These are phyloP conservation scores for Leptodactylus fuscus DNA, from an alignment of 2,113 vertebrate species.

Conservation along the genomic window DNA sequence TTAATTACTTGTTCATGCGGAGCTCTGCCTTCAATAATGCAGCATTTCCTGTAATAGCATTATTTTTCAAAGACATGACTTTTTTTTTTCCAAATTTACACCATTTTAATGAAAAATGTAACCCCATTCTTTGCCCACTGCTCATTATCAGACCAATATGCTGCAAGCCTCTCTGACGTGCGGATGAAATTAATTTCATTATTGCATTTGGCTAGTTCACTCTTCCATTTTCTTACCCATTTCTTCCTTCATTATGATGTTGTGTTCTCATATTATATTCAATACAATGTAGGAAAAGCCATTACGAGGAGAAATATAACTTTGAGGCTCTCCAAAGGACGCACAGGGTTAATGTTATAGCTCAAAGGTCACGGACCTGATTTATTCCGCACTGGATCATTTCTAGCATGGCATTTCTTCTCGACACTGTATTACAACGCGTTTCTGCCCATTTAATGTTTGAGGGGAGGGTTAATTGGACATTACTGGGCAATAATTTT, in stretches of 20 bases:
- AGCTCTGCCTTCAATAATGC: slow-evolving; percentile 49
- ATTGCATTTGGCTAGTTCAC: slow-evolving; percentile 16
- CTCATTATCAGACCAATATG: background rate
- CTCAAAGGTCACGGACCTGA: background rate
- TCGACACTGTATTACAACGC: background rate
- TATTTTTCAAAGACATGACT: slow-evolving; percentile 45
- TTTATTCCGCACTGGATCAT: background rate
- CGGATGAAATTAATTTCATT: background rate
- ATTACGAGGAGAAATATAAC: background rate
- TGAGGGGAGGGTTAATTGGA: background rate
- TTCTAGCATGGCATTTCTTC: background rate
- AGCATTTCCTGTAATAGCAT: slow-evolving; percentile 53
- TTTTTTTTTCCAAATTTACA: slow-evolving; percentile 50
- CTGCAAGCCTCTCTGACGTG: background rate
- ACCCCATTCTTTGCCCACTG: background rate
- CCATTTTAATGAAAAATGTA: slow-evolving; percentile 34
- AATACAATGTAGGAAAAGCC: background rate
- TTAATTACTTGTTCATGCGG: slow-evolving; percentile 55
- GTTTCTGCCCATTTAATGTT: background rate
- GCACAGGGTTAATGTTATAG: background rate
- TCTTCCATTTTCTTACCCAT: background rate
- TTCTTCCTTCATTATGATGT: background rate
- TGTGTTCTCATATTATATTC: background rate
- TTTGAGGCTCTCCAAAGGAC: background rate
- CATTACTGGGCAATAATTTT: background rate